Evolutionary conservation across 2,113 vertebrate genomes (phyloP).

Genomic region (Apodemus speciosus): DNA sequence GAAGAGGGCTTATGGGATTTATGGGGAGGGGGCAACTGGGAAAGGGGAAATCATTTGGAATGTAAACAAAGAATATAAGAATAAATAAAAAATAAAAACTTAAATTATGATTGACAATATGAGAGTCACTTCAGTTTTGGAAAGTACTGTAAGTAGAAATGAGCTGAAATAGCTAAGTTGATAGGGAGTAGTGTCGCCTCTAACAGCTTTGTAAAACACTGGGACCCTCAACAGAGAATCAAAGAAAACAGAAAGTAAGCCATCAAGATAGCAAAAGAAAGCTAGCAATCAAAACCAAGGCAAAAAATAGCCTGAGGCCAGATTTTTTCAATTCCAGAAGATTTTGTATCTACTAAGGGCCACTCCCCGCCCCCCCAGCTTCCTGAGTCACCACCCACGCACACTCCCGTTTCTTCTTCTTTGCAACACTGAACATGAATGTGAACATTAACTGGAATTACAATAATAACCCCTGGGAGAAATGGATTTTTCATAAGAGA

Average conservation of each 20-base stretch:
- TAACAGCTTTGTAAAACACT: slow-evolving; percentile 44
- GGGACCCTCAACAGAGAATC: background rate
- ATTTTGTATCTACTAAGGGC: slow-evolving; percentile 57
- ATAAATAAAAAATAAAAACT: no score
- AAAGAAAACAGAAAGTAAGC: slow-evolving; percentile 8
- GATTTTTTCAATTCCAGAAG: slow-evolving; percentile 56
- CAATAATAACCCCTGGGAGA: slow-evolving; percentile 48
- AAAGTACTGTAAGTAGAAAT: slow-evolving; percentile 15
- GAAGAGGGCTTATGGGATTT: no score
- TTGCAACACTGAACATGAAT: slow-evolving; percentile 56
- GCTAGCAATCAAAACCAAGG: slow-evolving; percentile 31
- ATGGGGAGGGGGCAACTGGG: no score
- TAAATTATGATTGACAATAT: slow-evolving; percentile 21
- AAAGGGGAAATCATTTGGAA: no score
- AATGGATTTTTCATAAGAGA: slow-evolving; percentile 48
- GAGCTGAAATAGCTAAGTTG: background rate
- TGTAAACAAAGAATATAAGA: no score
- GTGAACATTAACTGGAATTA: slow-evolving; percentile 61
- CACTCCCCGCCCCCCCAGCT: slow-evolving; percentile 59
- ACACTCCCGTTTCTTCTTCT: slow-evolving; percentile 53
- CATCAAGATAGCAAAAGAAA: slow-evolving; percentile 53
- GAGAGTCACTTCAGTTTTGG: slow-evolving; percentile 37
- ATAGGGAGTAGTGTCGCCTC: background rate
- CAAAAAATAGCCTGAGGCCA: background rate
- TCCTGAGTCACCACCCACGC: slow-evolving; percentile 59